Base-by-base conservation (phyloP, 2,888 invertebrate genomes). In the Mimachlamys varia region DNA sequence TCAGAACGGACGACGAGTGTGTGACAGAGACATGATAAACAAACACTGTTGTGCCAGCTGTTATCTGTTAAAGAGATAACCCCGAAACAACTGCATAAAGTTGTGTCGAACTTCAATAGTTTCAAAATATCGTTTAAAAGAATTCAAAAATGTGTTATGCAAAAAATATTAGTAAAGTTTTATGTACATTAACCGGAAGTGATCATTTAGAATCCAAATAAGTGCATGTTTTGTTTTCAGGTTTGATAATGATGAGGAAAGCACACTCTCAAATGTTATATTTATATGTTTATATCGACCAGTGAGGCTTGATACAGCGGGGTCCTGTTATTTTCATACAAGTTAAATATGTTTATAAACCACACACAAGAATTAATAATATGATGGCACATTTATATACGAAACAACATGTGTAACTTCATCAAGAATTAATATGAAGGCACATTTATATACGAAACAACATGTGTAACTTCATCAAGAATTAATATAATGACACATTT, bases 41-140 rank as follows among this genome's bases (percentile, higher is more conserved):
- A 88, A 89, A 91, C 91, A 92, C n/a, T 92, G 92, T 33, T 92
- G 92, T 58, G 89, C 44, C 33, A 92, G 91, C 55, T 92, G 92
- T 44, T 89, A 88, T 44, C 58, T 89, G 22, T 76, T 76, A 15
- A 76, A 33, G 7, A 76, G 76, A 76, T 76, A 76, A 15, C 76
- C 27, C 33, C 27, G 7, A 76, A 58, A 17, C 22, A 19, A 58
- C 7, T 58, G 58, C 22, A 76, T 12, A 7, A 27, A 33, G 12
- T 76, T 33, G 76, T 76, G 76, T 76, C 76, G 33, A 76, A 33
- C 76, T 76, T 76, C 76, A 76, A 76, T 33, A 33, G 33, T 76
- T 76, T 76, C 27, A 76, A 27, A 76, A 76, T 22, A 10, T 33
- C 27, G 5, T n/a, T 5, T 22, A 62, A n/a, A 1, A 7, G 10